phyloP scores from a whole-genome alignment of 2,113 vertebrate genomes.

The Collichthys lucidus region DNA sequence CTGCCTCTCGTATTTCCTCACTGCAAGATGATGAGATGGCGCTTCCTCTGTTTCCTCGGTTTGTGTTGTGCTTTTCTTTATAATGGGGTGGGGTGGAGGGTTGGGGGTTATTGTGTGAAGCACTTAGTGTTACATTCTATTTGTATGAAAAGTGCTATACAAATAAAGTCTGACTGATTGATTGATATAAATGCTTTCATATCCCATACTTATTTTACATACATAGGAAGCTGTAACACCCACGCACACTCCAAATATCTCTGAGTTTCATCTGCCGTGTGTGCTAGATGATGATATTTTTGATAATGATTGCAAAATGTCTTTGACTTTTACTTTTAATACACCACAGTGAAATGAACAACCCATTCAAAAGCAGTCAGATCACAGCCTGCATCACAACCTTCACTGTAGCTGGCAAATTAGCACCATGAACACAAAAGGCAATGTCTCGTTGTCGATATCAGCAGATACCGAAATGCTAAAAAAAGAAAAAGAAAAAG shows the following conservation, averaged over 20 bases:
- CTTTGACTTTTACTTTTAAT: too few species aligned
- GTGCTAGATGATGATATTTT: background rate
- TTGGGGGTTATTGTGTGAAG: too few species aligned
- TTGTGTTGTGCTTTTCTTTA: too few species aligned
- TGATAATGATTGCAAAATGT: background rate
- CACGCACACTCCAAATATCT: background rate
- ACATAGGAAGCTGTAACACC: background rate
- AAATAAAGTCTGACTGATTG: too few species aligned
- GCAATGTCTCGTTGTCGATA: background rate
- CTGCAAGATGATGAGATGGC: too few species aligned
- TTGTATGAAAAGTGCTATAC: too few species aligned
- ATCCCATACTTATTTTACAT: too few species aligned
- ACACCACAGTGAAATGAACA: background rate
- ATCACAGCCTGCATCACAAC: background rate
- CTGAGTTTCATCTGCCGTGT: background rate
- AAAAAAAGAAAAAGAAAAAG: background rate
- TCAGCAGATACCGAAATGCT: background rate
- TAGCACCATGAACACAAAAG: constrained; percentile 3
- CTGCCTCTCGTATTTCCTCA: too few species aligned
- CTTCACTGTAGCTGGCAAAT: background rate
- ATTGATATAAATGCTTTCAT: too few species aligned
- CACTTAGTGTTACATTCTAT: too few species aligned
- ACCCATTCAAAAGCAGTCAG: background rate
- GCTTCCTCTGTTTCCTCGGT: too few species aligned
- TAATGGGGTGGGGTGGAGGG: too few species aligned